These are phyloP conservation scores for Emys orbicularis DNA, from an alignment of 2,797 vertebrate genomes.

Conservation along the genomic window DNA sequence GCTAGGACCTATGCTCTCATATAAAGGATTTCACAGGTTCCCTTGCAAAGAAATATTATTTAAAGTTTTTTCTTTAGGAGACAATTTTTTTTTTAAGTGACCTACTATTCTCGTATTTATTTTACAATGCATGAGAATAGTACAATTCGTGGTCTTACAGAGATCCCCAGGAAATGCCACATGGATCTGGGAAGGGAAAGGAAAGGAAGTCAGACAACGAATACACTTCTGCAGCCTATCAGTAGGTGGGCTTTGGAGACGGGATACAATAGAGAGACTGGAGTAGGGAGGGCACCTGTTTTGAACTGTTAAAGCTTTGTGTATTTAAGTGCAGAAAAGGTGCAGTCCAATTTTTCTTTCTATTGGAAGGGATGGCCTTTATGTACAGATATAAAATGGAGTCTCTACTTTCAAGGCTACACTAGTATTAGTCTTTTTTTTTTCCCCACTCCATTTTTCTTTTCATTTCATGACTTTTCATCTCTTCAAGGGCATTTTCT, in stretches of 20 bases:
- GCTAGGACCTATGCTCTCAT: neutral
- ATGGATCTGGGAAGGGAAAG: neutral
- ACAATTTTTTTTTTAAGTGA: constrained; percentile 10
- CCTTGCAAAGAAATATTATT: constrained; percentile 66
- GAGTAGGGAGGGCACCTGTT: neutral
- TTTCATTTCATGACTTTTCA: constrained; percentile 33
- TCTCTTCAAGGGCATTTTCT: constrained; percentile 43
- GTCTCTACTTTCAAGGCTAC: constrained; percentile 19
- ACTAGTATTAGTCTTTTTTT: constrained; percentile 41
- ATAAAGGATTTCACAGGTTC: constrained; percentile 30
- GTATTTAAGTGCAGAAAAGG: neutral
- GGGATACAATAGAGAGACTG: neutral
- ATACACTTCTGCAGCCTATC: neutral
- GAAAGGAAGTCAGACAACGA: neutral
- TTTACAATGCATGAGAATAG: neutral
- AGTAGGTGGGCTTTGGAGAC: neutral
- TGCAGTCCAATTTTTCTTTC: neutral
- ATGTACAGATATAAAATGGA: constrained; percentile 14
- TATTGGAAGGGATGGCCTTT: neutral
- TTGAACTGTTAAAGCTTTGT: neutral
- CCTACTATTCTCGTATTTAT: constrained; percentile 51
- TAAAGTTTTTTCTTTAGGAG: constrained; percentile 47
- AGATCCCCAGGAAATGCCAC: constrained; percentile 7
- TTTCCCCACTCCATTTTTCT: neutral
- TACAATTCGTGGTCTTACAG: neutral